phyloP scores from a whole-genome alignment of 2,113 vertebrate species.

The Probosciger aterrimus region DNA sequence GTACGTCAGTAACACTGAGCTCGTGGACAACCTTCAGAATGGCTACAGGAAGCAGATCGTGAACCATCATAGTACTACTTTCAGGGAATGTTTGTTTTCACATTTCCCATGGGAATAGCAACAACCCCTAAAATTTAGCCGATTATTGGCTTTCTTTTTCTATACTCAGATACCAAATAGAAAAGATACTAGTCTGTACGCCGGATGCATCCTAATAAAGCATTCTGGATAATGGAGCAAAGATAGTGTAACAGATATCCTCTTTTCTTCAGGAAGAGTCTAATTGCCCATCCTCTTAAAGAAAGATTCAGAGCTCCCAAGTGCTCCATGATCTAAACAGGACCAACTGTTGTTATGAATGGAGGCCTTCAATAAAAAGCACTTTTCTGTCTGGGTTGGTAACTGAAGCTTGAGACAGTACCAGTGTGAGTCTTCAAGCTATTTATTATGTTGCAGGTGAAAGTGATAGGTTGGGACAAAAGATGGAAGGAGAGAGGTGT shows the following conservation, averaged over 20 bases:
- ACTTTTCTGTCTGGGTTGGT: not conserved
- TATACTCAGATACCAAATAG: not conserved
- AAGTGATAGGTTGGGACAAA: not conserved
- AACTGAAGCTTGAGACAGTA: not conserved
- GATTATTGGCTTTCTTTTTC: not conserved
- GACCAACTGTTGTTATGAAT: not conserved
- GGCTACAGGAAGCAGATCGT: not conserved
- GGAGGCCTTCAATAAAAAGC: not conserved
- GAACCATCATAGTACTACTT: not conserved
- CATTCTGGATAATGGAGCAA: not conserved
- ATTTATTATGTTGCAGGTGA: not conserved
- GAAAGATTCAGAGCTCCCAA: not conserved
- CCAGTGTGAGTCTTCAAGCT: rapidly evolving
- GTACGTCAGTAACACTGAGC: not conserved
- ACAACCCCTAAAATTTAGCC: not conserved
- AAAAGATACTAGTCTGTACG: not conserved
- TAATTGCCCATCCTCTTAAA: not conserved
- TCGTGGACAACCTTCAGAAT: not conserved
- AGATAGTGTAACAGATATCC: not conserved
- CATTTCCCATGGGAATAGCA: not conserved
- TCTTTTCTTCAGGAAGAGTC: not conserved
- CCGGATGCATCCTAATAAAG: not conserved
- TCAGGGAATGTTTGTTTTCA: not conserved
- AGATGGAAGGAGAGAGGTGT: not conserved
- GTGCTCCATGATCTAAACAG: not conserved